Base-by-base conservation (phyloP, 2,888 invertebrate species). In the Drosophila siamana region DNA sequence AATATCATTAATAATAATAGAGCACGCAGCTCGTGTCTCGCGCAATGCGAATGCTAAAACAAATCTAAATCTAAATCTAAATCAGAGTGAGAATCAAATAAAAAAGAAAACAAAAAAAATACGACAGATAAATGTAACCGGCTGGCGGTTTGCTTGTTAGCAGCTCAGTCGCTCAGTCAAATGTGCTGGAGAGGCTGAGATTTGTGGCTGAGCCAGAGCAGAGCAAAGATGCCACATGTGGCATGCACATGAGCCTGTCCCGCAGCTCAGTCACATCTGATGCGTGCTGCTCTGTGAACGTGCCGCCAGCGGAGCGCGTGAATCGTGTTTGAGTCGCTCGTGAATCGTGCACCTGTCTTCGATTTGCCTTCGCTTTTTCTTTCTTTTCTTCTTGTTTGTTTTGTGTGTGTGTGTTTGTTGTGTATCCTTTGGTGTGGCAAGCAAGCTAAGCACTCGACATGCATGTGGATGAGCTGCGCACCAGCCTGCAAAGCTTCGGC, bases 401-500 rank as follows among this genome's bases (percentile, higher is more conserved):
- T 2, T 41, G 50, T 54, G 33, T 3, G 1, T 38, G 9, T 66
- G 43, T 66, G 36, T 38, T 7, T 66, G 43, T 66, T 28, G 16
- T 24, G 44, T 48, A n/a, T 24, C 36, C 36, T 19, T 36, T 50
- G n/a, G n/a, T n/a, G 62, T 69, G 26, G 52, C 24, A 26, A n/a
- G 30, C 48, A 22, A 36, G 26, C 48, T 46, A 22, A 36, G 26
- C 48, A 24, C 8, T 19, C 71, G 24, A 9, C 64, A 90, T 91
- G 88, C 85, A 90, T 77, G 91, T 92, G 47, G 89, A 92, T 33
- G 92, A 92, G 77, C 88, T 92, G 57, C 90, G 92, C 54, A 78
- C 86, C 44, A 90, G 94, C 50, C 92, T 95, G 92, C 95, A 95
- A 85, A 94, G 93, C 76, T 96, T 96, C 85, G 94, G 95, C 11